phyloP scores from a whole-genome alignment of 2,888 invertebrate genomes.

The Brachyopa scutellaris region DNA sequence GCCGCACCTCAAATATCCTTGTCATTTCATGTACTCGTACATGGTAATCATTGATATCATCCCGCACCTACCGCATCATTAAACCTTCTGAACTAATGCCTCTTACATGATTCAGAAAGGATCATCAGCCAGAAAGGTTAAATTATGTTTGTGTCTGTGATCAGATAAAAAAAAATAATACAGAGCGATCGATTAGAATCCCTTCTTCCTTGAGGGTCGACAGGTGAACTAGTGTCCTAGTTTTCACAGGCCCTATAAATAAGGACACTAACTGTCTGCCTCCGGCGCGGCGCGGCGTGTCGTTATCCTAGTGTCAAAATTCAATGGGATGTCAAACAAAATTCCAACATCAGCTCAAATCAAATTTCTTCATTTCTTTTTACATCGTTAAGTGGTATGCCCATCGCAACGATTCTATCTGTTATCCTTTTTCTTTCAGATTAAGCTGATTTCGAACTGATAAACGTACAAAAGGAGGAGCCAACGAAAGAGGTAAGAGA shows the following conservation, averaged over 20 bases:
- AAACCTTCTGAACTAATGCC: conserved; percentile 26
- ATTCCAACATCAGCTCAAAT: conserved; percentile 66
- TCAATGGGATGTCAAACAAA: conserved; percentile 65
- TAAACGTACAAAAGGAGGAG: conserved; percentile 48
- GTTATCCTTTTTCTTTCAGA: conserved; percentile 53
- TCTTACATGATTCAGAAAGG: conserved; percentile 23
- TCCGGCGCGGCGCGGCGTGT: too few species aligned
- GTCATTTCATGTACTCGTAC: conserved; percentile 28
- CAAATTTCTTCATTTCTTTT: conserved; percentile 50
- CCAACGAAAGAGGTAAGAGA: conserved; percentile 55
- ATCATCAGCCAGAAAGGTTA: conserved; percentile 19
- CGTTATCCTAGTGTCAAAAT: conserved; percentile 58
- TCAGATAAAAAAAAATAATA: conserved; percentile 72
- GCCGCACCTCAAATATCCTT: conserved; percentile 49
- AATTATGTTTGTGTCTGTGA: too few species aligned
- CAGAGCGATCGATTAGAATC: conserved; percentile 61
- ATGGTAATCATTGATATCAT: conserved; percentile 54
- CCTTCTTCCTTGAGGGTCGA: conserved; percentile 29
- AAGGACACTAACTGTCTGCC: conserved; percentile 43
- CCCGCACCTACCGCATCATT: conserved; percentile 69
- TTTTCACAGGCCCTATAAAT: conserved; percentile 49
- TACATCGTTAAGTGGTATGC: too few species aligned
- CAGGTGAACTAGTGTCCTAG: conserved; percentile 62
- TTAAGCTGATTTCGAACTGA: conserved; percentile 48
- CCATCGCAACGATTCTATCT: neutral